Evolutionary conservation across 92 coral and sea anemone genomes (phyloP), one percentile per base, ranked within the genome.

Genomic region (Parazoanthus darwini): DNA sequence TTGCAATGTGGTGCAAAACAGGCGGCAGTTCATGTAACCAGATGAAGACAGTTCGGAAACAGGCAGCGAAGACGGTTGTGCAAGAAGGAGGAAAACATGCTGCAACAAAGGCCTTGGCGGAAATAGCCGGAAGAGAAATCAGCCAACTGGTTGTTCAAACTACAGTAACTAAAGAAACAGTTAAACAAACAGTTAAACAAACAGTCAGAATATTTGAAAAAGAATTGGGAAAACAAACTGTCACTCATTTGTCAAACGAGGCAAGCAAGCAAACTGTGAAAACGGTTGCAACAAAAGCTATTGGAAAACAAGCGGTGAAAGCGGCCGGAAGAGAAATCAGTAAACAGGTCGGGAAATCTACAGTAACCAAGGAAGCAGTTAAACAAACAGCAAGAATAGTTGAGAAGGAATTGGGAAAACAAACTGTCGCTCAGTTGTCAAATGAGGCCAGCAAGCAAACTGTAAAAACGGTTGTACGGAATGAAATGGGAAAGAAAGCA

Each of bases 1-100:
- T 89, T 77, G 88, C 88, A 3, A 42, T 76, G 88, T 89, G 88
- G 91, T 82, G 91, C 59, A 89, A 89, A 36, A 83, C 85, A 20
- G 91, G 85, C 26, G 43, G 6, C 0, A 6, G 72, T 4, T 33
- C 33, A 7, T 80, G 72, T 56, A 56, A 58, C 85, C 85, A 80
- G 46, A 0, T 56, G 71, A 56, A 56, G 25, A 56, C 85, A 20
- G 85, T 18, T 80, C 14, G 25, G 0, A 80, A 35, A 54, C 25
- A 58, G 14, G 4, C 9, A 0, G 68, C 54, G 0, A 48, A 80
- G 54, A 80, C 68, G n/a, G 67, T 80, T 35, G 6, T 2, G 14
- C 46, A 33, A 56, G 71, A 35, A 58, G 70, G 70, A 6, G 39
- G 44, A 33, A 58, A 79, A 7, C 66, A n/a, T 16, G n/a, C 37